phyloP scores from a whole-genome alignment of 2,888 invertebrate species.

The Tupiocoris notatus region DNA sequence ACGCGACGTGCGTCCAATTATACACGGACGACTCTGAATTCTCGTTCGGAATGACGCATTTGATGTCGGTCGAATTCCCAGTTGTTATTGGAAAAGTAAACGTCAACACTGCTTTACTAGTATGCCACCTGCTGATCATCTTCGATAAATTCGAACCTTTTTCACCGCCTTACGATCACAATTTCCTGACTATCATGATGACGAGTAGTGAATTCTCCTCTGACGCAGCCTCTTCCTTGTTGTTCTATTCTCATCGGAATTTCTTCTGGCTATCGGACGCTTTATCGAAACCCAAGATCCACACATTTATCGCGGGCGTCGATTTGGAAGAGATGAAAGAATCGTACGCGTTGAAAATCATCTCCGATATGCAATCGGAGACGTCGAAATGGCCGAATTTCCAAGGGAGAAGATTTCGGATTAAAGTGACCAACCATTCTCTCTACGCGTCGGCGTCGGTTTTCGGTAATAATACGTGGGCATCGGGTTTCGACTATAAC shows the following conservation, averaged over 20 bases:
- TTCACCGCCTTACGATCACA: neutral
- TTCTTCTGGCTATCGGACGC: slow-evolving; percentile 5
- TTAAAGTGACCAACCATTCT: slow-evolving; percentile 4
- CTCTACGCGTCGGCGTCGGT: neutral
- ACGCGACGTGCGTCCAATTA: neutral
- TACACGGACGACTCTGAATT: slow-evolving; percentile 1
- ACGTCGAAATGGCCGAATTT: neutral
- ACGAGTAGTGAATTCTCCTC: neutral
- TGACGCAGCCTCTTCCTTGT: neutral
- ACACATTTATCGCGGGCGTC: neutral
- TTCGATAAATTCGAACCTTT: neutral
- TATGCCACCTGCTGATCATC: slow-evolving; percentile 1
- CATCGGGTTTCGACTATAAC: neutral
- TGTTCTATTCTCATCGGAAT: neutral
- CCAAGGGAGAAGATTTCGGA: neutral
- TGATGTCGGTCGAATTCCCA: neutral
- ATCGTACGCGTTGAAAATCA: neutral
- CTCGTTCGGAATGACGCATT: neutral
- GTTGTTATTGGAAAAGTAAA: neutral
- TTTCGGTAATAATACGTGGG: neutral
- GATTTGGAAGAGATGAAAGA: neutral
- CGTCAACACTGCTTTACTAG: neutral
- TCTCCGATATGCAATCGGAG: neutral
- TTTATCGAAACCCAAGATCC: neutral
- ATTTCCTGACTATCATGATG: neutral